Evolutionary conservation across 2,888 invertebrate species (phyloP).

Genomic region (Hetaerina titia): DNA sequence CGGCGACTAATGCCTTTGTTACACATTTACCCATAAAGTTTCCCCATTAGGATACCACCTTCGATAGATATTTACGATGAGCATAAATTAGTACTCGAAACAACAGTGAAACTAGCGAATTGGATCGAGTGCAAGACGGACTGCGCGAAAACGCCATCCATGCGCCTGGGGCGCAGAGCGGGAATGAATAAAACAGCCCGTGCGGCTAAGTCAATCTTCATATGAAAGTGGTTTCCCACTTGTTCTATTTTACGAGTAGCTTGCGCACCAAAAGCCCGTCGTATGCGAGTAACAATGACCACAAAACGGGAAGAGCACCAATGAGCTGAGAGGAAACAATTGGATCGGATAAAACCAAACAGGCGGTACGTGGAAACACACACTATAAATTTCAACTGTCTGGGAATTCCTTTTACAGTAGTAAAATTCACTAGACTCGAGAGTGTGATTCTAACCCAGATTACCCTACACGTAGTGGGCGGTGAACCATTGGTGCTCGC

Average conservation of each 20-base stretch:
- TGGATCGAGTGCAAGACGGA: background rate
- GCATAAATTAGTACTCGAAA: background rate
- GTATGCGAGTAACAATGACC: background rate
- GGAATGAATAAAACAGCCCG: conserved; percentile 3
- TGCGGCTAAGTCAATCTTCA: conserved; percentile 7
- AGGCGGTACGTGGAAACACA: background rate
- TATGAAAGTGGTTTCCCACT: conserved; percentile 2
- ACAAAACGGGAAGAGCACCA: background rate
- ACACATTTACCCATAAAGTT: no score
- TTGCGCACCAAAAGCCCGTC: background rate
- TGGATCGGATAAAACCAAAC: conserved; percentile 10
- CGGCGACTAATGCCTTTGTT: no score
- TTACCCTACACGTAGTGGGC: background rate
- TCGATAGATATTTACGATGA: background rate
- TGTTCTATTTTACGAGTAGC: background rate
- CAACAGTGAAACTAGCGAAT: background rate
- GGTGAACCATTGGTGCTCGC: background rate
- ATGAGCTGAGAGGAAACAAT: background rate
- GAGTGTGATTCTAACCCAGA: conserved; percentile 12
- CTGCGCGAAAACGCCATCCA: background rate
- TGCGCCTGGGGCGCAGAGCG: background rate
- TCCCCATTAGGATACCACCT: background rate
- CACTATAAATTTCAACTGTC: background rate
- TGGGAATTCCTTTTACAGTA: background rate
- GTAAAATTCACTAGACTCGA: background rate